Evolutionary conservation across 2,113 vertebrate genomes (phyloP).

Genomic region (Podarcis raffonei): DNA sequence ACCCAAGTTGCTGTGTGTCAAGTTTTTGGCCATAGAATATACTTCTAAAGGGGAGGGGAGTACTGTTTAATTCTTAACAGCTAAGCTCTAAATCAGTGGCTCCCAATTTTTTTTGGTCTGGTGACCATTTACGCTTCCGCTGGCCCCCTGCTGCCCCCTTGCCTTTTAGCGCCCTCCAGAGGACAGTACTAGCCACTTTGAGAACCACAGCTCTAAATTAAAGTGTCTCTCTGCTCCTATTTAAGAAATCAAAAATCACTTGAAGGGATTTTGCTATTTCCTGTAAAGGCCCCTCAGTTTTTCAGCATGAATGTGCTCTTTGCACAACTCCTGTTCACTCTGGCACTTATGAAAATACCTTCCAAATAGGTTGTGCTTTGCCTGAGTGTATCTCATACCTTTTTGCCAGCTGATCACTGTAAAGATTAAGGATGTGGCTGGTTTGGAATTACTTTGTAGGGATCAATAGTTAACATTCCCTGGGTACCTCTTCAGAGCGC

Average conservation of each 20-base stretch:
- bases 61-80: neutral
- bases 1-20: neutral
- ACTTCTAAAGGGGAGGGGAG: neutral
- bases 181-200: too few species aligned
- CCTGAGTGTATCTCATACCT: neutral
- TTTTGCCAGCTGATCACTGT: neutral
- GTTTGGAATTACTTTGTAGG: neutral
- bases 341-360: too few species aligned
- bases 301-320: neutral
- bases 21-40: neutral
- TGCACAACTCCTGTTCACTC: neutral
- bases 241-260: neutral
- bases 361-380: neutral
- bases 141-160: too few species aligned
- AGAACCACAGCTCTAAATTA: too few species aligned
- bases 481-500: conserved; percentile 1
- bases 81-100: neutral
- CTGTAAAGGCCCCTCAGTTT: too few species aligned
- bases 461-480: neutral
- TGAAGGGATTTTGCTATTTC: neutral
- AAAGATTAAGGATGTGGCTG: neutral
- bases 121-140: too few species aligned
- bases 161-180: too few species aligned
- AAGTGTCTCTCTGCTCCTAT: too few species aligned
- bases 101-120: too few species aligned